phyloP scores from a whole-genome alignment of 2,888 invertebrate genomes.

The Eupithecia abbreviata region DNA sequence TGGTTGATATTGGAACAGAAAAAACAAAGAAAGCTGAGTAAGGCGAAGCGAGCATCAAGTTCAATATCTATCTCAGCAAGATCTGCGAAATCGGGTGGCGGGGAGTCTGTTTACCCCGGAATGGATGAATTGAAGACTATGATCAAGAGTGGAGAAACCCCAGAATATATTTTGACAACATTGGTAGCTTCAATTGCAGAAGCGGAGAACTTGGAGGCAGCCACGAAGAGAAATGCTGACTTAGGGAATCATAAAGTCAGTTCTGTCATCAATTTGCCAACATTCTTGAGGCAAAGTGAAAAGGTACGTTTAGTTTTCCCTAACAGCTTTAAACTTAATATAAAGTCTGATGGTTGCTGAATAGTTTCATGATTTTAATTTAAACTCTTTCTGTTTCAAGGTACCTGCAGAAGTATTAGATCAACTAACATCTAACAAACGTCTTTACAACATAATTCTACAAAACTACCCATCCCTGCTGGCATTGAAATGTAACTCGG shows the following conservation, averaged over 20 bases:
- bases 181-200: slow-evolving; percentile 85
- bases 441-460: slow-evolving; percentile 87
- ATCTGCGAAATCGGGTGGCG: slow-evolving; percentile 79
- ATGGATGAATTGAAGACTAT: slow-evolving; percentile 87
- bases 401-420: slow-evolving; percentile 89
- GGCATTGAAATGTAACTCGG: slow-evolving; percentile 85
- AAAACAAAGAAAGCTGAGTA: slow-evolving; percentile 79
- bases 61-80: slow-evolving; percentile 81
- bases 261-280: slow-evolving; percentile 91
- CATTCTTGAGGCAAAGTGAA: slow-evolving; percentile 89
- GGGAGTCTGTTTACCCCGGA: slow-evolving; percentile 85
- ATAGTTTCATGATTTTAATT: background rate
- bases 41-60: slow-evolving; percentile 81
- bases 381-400: slow-evolving; percentile 62
- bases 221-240: slow-evolving; percentile 77
- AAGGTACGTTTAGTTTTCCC: slow-evolving; percentile 76
- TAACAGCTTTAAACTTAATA: background rate
- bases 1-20: slow-evolving; percentile 89
- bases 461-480: slow-evolving; percentile 89
- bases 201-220: slow-evolving; percentile 76
- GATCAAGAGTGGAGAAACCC: slow-evolving; percentile 88
- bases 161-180: slow-evolving; percentile 86
- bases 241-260: slow-evolving; percentile 76
- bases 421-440: slow-evolving; percentile 85
- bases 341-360: background rate